phyloP scores from a whole-genome alignment of 2,113 vertebrate genomes.

The Bostrychus sinensis region DNA sequence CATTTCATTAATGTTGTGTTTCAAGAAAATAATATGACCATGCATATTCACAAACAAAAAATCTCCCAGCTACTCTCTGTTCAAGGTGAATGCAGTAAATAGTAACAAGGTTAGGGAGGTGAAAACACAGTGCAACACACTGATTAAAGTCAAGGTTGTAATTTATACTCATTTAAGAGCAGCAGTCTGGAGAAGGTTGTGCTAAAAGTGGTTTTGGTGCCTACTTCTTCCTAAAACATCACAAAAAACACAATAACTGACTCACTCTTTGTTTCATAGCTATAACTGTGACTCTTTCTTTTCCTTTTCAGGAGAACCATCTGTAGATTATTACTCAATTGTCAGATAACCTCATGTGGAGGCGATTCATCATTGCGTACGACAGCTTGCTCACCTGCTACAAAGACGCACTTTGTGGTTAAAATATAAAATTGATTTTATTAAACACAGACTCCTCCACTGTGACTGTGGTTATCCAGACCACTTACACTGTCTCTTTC shows the following conservation, averaged over 20 bases:
- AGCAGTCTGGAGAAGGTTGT: not conserved
- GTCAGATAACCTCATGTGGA: not conserved
- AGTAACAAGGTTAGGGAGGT: slow-evolving; percentile 14
- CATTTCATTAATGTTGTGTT: slow-evolving; percentile 12
- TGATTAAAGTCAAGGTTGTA: slow-evolving; percentile 12
- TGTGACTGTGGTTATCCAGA: no score
- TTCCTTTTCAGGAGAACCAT: not conserved
- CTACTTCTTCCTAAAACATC: not conserved
- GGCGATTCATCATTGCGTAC: no score
- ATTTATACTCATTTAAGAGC: slow-evolving; percentile 11
- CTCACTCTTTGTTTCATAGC: not conserved
- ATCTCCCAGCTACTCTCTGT: not conserved
- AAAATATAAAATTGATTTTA: no score
- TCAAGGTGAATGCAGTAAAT: slow-evolving; percentile 21
- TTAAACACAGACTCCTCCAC: no score
- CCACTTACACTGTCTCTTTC: no score
- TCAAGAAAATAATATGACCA: slow-evolving; percentile 32
- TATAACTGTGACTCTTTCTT: not conserved
- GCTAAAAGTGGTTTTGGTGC: not conserved
- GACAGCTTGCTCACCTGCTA: not conserved
- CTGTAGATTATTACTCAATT: not conserved
- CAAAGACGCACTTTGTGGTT: no score
- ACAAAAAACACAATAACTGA: not conserved
- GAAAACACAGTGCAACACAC: slow-evolving; percentile 10
- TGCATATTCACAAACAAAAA: slow-evolving; percentile 14